Evolutionary conservation across 2,888 invertebrate genomes (phyloP).

Genomic region (Lepidocyrtoides sp.): DNA sequence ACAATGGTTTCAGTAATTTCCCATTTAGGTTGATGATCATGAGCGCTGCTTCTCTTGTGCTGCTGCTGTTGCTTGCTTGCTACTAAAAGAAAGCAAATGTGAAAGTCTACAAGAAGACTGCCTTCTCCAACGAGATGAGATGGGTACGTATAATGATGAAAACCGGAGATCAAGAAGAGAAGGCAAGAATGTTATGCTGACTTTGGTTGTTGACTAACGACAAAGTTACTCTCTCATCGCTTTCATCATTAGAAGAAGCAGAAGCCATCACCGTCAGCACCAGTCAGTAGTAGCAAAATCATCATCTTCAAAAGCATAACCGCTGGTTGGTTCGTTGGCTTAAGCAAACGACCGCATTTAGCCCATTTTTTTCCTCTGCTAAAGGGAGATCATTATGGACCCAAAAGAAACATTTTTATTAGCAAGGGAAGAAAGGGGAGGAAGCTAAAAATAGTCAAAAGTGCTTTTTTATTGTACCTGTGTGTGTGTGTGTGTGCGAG

Average conservation of each 20-base stretch:
- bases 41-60: neutral
- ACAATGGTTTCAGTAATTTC: slow-evolving; percentile 39
- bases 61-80: too few species aligned
- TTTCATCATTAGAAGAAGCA: neutral
- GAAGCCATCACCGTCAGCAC: neutral
- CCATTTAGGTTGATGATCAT: slow-evolving; percentile 47
- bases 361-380: neutral
- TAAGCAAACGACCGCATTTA: neutral
- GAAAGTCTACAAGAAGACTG: neutral
- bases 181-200: slow-evolving; percentile 12
- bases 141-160: slow-evolving; percentile 27
- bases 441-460: slow-evolving; percentile 19
- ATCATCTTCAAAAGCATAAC: neutral
- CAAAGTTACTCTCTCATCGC: slow-evolving; percentile 30
- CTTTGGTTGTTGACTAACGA: slow-evolving; percentile 36
- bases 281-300: neutral
- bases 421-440: neutral
- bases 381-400: slow-evolving; percentile 1
- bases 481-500: neutral
- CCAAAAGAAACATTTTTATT: slow-evolving; percentile 6
- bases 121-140: neutral
- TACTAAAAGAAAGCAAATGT: neutral
- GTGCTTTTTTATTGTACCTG: slow-evolving; percentile 59
- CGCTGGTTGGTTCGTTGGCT: too few species aligned
- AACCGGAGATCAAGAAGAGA: neutral